phyloP scores from a whole-genome alignment of 1,140 invertebrate genomes.

The Drosophila ironensis region DNA sequence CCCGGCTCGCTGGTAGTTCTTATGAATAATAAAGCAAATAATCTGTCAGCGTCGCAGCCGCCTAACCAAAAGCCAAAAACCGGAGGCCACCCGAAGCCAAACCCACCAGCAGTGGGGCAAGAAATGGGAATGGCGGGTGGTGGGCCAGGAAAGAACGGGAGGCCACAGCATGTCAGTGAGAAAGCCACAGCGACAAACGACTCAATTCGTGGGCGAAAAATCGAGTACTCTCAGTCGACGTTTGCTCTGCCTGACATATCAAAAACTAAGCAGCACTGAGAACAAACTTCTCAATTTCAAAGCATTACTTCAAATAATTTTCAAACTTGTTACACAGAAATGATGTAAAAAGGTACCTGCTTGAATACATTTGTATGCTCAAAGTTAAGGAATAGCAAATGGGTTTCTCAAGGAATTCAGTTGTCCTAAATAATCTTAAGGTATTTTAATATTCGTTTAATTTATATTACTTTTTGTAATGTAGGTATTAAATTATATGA shows the following conservation, averaged over 20 bases:
- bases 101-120: constrained; percentile 7
- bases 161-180: constrained; percentile 23
- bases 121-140: background rate
- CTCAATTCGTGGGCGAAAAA: constrained; percentile 62
- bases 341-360: too few relatives aligned
- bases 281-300: background rate
- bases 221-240: constrained; percentile 34
- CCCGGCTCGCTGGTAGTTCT: constrained; percentile 48
- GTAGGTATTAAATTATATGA: too few relatives aligned
- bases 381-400: too few relatives aligned
- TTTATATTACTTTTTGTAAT: too few relatives aligned
- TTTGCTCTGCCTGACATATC: constrained; percentile 42
- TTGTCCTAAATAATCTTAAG: too few relatives aligned
- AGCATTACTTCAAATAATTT: background rate
- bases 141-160: background rate
- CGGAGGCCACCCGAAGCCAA: constrained; percentile 33
- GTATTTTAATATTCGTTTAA: too few relatives aligned
- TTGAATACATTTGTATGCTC: too few relatives aligned
- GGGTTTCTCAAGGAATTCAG: too few relatives aligned
- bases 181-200: constrained; percentile 59
- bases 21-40: constrained; percentile 81
- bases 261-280: constrained; percentile 7
- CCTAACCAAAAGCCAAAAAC: constrained; percentile 50
- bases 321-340: too few relatives aligned
- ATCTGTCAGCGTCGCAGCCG: constrained; percentile 77